Conservation (phyloP, 2,113 vertebrate genomes). For the Accipiter cooperii region DNA sequence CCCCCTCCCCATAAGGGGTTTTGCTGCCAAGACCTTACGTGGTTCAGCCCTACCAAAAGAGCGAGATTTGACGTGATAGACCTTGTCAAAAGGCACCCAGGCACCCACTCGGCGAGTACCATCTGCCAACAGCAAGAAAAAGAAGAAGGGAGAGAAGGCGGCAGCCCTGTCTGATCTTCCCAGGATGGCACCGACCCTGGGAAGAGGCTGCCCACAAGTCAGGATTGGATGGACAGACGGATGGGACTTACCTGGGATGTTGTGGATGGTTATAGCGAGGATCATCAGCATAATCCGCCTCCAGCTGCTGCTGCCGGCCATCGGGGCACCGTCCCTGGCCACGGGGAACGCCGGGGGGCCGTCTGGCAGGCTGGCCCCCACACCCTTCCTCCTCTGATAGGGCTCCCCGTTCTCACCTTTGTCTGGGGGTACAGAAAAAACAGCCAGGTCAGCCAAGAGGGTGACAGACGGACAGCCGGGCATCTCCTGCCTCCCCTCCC, state of each 20-base stretch:
- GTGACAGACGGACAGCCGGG: rapidly evolving
- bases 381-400: conserved; percentile 78
- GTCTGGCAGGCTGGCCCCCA: not conserved
- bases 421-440: conserved; percentile 66
- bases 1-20: not conserved
- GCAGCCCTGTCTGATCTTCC: not conserved
- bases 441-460: rapidly evolving
- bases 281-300: conserved; percentile 87
- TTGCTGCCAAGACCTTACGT: not conserved
- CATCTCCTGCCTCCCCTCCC: not conserved
- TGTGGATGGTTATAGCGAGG: conserved; percentile 95
- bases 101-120: rapidly evolving
- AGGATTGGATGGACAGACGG: rapidly evolving
- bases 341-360: not conserved
- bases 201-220: not conserved
- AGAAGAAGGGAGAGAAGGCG: not conserved
- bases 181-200: rapidly evolving
- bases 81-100: not conserved
- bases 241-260: conserved; percentile 84
- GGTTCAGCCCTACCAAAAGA: not conserved
- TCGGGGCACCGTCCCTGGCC: not conserved
- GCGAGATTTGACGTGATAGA: rapidly evolving
- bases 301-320: conserved; percentile 77
- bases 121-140: not conserved
- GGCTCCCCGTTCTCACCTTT: conserved; percentile 91